Percentiles rank a stretch among this genome's conserved stretches.
Evolutionary conservation across 2,888 invertebrate species (phyloP).

Genomic region (Stenchaetothrips biformis): DNA sequence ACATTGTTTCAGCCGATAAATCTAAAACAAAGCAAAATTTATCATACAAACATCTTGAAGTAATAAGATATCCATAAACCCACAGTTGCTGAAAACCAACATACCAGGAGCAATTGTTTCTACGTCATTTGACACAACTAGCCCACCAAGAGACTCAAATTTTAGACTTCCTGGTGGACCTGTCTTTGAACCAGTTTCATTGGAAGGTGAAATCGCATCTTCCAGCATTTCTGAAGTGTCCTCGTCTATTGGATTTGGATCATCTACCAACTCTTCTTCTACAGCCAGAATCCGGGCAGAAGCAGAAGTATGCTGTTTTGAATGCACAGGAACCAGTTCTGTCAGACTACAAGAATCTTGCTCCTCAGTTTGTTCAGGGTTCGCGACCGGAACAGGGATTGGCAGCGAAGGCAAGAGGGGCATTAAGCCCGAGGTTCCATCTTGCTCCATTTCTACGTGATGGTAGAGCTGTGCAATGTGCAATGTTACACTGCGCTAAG

Average conservation of each 20-base stretch:
- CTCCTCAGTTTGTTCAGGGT: not conserved
- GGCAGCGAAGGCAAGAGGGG: slow-evolving; percentile 1
- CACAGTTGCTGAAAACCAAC: no score
- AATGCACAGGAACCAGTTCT: slow-evolving; percentile 6
- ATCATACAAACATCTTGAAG: no score
- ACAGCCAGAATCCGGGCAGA: not conserved
- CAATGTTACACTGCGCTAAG: not conserved
- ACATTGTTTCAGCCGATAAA: not conserved
- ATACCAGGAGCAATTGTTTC: no score
- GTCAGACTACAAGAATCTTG: slow-evolving; percentile 4
- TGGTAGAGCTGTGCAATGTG: not conserved
- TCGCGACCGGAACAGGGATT: not conserved
- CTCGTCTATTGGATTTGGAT: not conserved
- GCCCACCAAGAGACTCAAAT: no score
- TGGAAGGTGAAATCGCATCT: not conserved
- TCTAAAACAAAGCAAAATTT: no score
- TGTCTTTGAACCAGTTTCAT: not conserved
- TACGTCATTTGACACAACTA: no score
- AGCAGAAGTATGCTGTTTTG: not conserved
- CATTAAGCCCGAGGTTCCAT: not conserved
- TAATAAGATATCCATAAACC: no score
- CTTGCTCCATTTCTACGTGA: not conserved
- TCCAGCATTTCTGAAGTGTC: not conserved
- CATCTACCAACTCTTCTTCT: not conserved
- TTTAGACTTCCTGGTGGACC: not conserved